Evolutionary conservation across 2,113 vertebrate genomes (phyloP).

Genomic region (Lota lota): DNA sequence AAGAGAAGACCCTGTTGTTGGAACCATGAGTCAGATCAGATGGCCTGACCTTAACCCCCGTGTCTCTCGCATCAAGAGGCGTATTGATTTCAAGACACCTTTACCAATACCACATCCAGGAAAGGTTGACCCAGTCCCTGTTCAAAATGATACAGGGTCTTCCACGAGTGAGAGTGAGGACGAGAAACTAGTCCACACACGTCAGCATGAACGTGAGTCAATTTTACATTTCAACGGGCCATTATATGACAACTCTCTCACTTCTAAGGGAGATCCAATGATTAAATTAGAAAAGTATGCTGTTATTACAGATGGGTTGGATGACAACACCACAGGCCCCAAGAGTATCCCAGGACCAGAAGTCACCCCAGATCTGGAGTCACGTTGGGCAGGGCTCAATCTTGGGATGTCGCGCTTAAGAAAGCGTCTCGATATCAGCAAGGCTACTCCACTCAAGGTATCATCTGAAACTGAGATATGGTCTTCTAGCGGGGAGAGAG

Average conservation of each 20-base stretch:
- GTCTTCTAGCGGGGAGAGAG: neutral
- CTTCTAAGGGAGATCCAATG: neutral
- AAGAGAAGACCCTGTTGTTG: neutral
- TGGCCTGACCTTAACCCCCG: constrained; percentile 7
- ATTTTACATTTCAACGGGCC: constrained; percentile 4
- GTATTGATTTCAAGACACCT: neutral
- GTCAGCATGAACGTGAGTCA: constrained; percentile 17
- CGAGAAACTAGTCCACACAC: constrained; percentile 25
- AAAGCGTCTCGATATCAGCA: constrained; percentile 48
- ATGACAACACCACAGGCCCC: constrained; percentile 9
- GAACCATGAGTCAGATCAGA: neutral
- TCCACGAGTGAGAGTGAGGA: constrained; percentile 40
- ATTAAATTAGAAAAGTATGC: constrained; percentile 52
- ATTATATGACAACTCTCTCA: too few relatives aligned
- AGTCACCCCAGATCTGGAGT: constrained; percentile 48
- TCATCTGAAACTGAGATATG: neutral
- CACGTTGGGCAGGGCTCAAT: constrained; percentile 52
- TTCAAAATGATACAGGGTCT: constrained; percentile 20
- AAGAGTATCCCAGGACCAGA: constrained; percentile 12
- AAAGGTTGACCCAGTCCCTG: neutral
- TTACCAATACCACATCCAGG: neutral
- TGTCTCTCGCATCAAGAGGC: too few relatives aligned
- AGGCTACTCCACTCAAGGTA: neutral
- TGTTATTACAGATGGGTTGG: constrained; percentile 18
- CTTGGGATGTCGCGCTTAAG: constrained; percentile 56